Evolutionary conservation across 2,113 vertebrate species (phyloP).

Genomic region (Ailurus styani): DNA sequence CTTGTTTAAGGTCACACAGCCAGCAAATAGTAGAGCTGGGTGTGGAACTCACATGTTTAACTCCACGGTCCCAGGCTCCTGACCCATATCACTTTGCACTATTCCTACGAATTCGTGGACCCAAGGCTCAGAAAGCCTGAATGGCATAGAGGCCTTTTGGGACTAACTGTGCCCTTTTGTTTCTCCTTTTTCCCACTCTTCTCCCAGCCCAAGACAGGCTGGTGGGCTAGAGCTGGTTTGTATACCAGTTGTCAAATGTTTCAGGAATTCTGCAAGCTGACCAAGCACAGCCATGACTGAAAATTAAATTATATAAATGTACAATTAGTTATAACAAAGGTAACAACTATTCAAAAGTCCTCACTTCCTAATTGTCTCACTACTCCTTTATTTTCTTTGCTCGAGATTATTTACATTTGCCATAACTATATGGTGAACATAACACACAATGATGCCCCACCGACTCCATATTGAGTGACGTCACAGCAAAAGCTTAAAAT

Average conservation of each 20-base stretch:
- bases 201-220: not conserved
- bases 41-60: not conserved
- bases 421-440: not conserved
- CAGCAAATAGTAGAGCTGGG: not conserved
- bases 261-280: conserved; percentile 13
- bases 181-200: not conserved
- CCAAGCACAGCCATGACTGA: not conserved
- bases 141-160: not conserved
- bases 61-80: not conserved
- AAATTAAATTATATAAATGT: conserved; percentile 6
- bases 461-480: not conserved
- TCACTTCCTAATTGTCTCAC: not conserved
- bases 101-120: not conserved
- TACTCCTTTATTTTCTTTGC: not conserved
- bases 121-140: not conserved
- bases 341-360: not conserved
- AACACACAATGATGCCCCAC: not conserved
- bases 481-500: not conserved
- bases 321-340: not conserved
- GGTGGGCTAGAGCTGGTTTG: not conserved
- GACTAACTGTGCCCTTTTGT: not conserved
- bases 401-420: not conserved
- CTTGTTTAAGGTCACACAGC: not conserved
- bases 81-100: not conserved
- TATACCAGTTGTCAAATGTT: not conserved